phyloP scores from a whole-genome alignment of 2,888 invertebrate genomes.

The Nemoura dubitans region DNA sequence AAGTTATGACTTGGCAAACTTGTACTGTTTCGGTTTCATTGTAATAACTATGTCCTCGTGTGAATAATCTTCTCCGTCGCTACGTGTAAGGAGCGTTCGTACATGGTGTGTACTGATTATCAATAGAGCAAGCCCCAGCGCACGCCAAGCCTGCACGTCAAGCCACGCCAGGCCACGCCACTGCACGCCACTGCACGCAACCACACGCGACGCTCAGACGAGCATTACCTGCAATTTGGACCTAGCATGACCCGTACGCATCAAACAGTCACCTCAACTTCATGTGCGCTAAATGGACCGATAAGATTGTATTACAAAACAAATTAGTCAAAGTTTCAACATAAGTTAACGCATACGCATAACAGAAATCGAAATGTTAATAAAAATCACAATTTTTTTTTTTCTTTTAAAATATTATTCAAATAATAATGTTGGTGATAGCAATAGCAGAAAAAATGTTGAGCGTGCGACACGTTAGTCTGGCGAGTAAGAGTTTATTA shows the following conservation, averaged over 20 bases:
- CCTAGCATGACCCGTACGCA: neutral
- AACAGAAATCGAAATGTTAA: neutral
- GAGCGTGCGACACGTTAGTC: neutral
- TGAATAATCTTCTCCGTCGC: slow-evolving; percentile 3
- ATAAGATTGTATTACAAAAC: neutral
- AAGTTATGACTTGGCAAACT: neutral
- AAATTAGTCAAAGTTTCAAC: neutral
- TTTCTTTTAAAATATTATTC: neutral
- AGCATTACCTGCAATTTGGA: too few species aligned
- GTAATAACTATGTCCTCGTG: slow-evolving; percentile 4
- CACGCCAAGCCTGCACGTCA: too few species aligned
- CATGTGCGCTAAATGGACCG: neutral
- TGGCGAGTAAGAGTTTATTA: neutral
- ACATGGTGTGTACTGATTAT: neutral
- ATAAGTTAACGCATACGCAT: neutral
- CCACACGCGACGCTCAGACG: too few species aligned
- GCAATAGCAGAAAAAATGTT: neutral
- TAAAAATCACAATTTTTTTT: neutral
- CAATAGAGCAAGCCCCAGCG: neutral
- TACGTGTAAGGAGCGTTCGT: neutral
- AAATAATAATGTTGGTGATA: neutral
- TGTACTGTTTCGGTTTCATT: slow-evolving; percentile 12
- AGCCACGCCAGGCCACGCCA: too few species aligned
- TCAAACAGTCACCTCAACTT: neutral
- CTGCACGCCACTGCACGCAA: too few species aligned